Evolutionary conservation across 2,797 vertebrate genomes (phyloP), one percentile per base, ranked within the genome.

Genomic region (Gobio occitaniae): DNA sequence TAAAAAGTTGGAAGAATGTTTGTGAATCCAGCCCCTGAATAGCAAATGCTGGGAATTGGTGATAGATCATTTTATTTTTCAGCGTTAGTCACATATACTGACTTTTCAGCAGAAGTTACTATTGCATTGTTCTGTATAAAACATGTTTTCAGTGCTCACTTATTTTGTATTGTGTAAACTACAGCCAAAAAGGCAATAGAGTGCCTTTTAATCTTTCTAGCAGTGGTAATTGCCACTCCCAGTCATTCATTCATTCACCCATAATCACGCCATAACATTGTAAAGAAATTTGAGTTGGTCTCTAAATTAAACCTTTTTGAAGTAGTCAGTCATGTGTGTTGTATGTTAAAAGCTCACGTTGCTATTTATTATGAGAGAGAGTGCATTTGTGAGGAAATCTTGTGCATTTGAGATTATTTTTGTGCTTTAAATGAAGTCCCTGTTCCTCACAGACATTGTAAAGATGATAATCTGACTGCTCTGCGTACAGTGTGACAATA

Each of bases 311-410:
- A 85, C 29, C 75, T 56, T 71, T 78, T 25, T 63, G 84, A 52
- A 88, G 77, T 84, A 59, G 70, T 87, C 63, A 32, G 61, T 32
- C 29, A 65, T 87, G 66, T 90, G n/a, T 86, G 61, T 87, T 84
- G 44, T 41, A 74, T 90, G 87, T 74, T 72, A 75, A 70, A 80
- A 86, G 69, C 83, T 86, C 76, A 85, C 82, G 87, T 89, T 54
- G 84, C 78, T 92, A 89, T 94, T 94, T 92, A 91, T 92, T 90
- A 82, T 50, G 47, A 52, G 32, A 52, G n/a, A 84, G 63, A 59
- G 65, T 82, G 32, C 52, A 70, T 70, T 84, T 89, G 56, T 85
- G 77, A 50, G 69, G 79, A 75, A 70, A 70, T 19, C 17, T 80
- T 91, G 83, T 85, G 66, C 78, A 82, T 90, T 89, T 74, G 52